Base-by-base conservation (phyloP, 2,113 vertebrate genomes). In the Grallaria varia region DNA sequence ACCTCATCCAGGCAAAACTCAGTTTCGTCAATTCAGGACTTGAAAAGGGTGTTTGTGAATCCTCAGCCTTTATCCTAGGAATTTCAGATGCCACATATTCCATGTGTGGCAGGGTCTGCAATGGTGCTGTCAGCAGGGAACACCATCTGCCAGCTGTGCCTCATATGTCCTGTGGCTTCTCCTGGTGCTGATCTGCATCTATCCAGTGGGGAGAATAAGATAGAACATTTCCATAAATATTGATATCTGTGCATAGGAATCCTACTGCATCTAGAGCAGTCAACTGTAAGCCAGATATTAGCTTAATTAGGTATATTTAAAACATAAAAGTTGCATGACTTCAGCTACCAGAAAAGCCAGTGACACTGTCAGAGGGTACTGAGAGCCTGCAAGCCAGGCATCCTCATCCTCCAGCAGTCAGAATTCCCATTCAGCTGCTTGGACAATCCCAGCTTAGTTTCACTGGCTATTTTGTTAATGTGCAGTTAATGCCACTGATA, bases 1-100 rank as follows among this genome's bases (percentile, higher is more conserved):
- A 6, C 55, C 12, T 4, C 10, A 0, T 6, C 27, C 23, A 1
- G 15, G 2, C 4, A 25, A 23, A 71, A 2, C 30, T 12, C 18
- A 8, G 8, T 7, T 30, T 17, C 21, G 11, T n/a, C 60, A 23
- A 17, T 5, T 30, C 53, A 10, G 66, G 14, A 2, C 11, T 73
- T 20, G 5, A 4, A 35, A 45, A 58, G 56, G 7, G 27, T 6
- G 27, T 0, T 0, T 33, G 30, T 31, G 35, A 24, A 4, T 64
- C 17, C 37, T 24, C 55, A 79, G 71, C 24, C 28, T 3, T 15
- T 30, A 24, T 7, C 13, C 35, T 58, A 5, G 18, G 31, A 28
- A 17, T 31, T 10, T 67, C 2, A 2, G 37, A 0, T 37, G 24
- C 63, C 22, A 47, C 23, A 35, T 12, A 0, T 49, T n/a, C 67